Base-by-base conservation (phyloP, 2,888 invertebrate genomes). In the Marasmarcha lunaedactyla region DNA sequence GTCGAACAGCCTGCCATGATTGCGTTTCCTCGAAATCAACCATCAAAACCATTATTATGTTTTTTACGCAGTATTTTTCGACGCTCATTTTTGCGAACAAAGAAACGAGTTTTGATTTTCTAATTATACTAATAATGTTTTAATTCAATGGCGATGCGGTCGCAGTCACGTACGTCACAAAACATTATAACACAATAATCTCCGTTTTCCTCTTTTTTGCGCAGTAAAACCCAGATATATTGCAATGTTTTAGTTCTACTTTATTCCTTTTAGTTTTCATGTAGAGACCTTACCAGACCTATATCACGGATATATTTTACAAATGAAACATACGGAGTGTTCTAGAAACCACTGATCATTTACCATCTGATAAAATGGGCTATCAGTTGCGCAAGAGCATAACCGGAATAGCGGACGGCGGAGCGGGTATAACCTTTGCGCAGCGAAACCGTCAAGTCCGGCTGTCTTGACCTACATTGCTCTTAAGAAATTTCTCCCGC, bases 401-500 rank as follows among this genome's bases (percentile, higher is more conserved):
- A 74, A 73, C 78, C 76, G 76, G 78, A 73, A 68, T 68, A 59
- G 54, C 51, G 52, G 55, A 56, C 57, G 55, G 59, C 59, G 57
- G 53, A 56, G 58, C 54, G 60, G 62, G 67, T 65, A 36, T 72
- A 79, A 79, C 81, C 81, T 81, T 78, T 79, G 63, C 69, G 64
- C 62, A 62, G 73, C 76, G 71, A 72, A 73, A 77, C 74, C 72
- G 59, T 71, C 69, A 71, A 74, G 72, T 79, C 81, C 81, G 81
- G 74, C 74, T 71, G 73, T 63, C 79, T 76, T 77, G 83, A 81
- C 83, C 83, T 55, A 83, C 81, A 64, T 81, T 49, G 53, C 47
- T 62, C 71, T 81, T 78, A 72, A 72, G 79, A 74, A 79, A 79
- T 81, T 79, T 83, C 81, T 74, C 73, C 76, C 57, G 62, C 65